A percentile compares a stretch with the other conserved stretches of the same genome.
These are phyloP conservation scores for Orestias chungarensis DNA, from an alignment of 2,797 vertebrate genomes.

Conservation along the genomic window DNA sequence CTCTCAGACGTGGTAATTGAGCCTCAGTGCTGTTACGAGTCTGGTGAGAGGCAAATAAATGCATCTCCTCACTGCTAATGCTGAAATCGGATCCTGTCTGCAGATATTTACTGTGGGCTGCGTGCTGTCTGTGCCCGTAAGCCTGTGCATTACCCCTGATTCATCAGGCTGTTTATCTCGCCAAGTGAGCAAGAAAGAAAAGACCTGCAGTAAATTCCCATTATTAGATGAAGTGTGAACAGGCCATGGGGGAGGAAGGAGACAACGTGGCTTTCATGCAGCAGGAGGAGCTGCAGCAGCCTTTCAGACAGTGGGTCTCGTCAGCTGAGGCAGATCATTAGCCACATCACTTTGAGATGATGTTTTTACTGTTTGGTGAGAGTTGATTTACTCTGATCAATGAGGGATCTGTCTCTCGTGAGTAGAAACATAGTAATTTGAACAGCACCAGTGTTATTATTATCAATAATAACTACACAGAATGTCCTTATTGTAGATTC, in stretches of 20 bases:
- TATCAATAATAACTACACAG: too few species aligned
- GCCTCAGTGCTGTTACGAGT: conserved; percentile 74
- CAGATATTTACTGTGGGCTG: conserved; percentile 78
- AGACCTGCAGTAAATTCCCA: conserved; percentile 72
- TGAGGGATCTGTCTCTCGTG: conserved; percentile 61
- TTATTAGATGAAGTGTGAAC: conserved; percentile 76
- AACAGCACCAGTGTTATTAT: conserved; percentile 71
- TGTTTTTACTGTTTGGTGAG: conserved; percentile 66
- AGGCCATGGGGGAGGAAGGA: conserved; percentile 53
- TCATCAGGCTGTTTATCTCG: conserved; percentile 81
- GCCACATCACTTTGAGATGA: conserved; percentile 61
- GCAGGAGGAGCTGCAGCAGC: conserved; percentile 40
- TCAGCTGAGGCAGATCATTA: conserved; percentile 68
- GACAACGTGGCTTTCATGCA: conserved; percentile 61
- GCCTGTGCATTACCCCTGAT: conserved; percentile 75
- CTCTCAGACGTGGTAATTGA: conserved; percentile 80
- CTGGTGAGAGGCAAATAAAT: conserved; percentile 77
- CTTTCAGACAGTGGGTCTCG: conserved; percentile 54
- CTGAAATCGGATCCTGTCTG: conserved; percentile 78
- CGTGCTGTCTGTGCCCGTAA: conserved; percentile 76
- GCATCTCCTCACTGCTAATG: conserved; percentile 76
- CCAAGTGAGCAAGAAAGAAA: conserved; percentile 56
- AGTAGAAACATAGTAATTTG: conserved; percentile 71
- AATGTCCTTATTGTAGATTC: too few species aligned
- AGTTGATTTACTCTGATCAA: conserved; percentile 74